Percentiles rank a stretch among this genome's conserved stretches.
These are phyloP conservation scores for Anabas testudineus DNA, from an alignment of 2,797 vertebrate genomes.

Conservation along the genomic window DNA sequence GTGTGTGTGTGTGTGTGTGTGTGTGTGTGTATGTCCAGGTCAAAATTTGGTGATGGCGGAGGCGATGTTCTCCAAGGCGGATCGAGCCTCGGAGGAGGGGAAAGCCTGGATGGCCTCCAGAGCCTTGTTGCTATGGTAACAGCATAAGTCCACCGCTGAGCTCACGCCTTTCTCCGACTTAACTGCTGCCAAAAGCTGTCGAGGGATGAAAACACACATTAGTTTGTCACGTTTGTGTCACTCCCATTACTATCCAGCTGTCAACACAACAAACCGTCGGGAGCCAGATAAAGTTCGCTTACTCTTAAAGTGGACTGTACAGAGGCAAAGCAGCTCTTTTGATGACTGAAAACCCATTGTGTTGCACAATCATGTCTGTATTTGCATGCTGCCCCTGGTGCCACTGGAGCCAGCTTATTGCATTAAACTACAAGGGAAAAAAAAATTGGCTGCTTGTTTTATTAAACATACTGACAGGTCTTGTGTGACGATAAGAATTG, in stretches of 20 bases:
- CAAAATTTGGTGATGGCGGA: slow-evolving; percentile 91
- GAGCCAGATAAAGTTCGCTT: slow-evolving; percentile 41
- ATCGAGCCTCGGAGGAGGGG: slow-evolving; percentile 95
- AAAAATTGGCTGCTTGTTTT: slow-evolving; percentile 17
- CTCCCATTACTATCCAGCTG: slow-evolving; percentile 37
- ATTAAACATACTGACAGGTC: slow-evolving; percentile 20
- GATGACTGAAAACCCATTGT: slow-evolving; percentile 13
- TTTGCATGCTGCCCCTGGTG: slow-evolving; percentile 28
- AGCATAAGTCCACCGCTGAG: slow-evolving; percentile 94
- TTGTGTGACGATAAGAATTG: neutral
- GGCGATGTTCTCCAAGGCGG: slow-evolving; percentile 97
- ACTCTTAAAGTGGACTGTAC: slow-evolving; percentile 11
- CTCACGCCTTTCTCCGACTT: slow-evolving; percentile 94
- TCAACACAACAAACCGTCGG: slow-evolving; percentile 32
- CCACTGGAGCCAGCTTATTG: slow-evolving; percentile 39
- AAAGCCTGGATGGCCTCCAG: slow-evolving; percentile 94
- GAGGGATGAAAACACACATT: slow-evolving; percentile 69
- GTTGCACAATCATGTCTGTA: slow-evolving; percentile 19
- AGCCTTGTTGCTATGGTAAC: slow-evolving; percentile 95
- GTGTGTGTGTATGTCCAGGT: slow-evolving; percentile 53
- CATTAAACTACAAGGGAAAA: slow-evolving; percentile 30
- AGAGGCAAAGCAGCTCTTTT: slow-evolving; percentile 4
- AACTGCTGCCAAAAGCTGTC: slow-evolving; percentile 92
- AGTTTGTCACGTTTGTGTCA: slow-evolving; percentile 64
- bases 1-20: slow-evolving; percentile 16